Percentiles rank a stretch among this genome's conserved stretches.
phyloP scores from a whole-genome alignment of 2,113 vertebrate species.

The Apteryx owenii region DNA sequence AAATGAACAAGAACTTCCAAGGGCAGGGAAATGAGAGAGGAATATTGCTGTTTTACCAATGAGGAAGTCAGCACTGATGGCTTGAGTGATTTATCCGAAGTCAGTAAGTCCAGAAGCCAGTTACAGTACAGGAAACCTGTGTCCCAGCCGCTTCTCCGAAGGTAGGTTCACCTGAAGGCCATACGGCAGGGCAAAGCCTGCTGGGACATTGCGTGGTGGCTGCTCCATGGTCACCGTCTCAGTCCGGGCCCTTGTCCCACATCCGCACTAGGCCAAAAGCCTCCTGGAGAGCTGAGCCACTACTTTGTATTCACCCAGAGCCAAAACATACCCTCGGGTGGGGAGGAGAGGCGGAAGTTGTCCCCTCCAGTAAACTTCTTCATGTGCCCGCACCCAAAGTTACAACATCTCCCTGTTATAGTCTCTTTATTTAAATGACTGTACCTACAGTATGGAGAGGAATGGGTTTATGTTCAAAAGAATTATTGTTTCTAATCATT shows the following conservation, averaged over 20 bases:
- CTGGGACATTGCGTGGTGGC: too few species aligned
- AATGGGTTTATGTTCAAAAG: not conserved
- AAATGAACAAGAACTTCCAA: too few species aligned
- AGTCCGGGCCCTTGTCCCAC: too few species aligned
- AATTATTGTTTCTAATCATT: not conserved
- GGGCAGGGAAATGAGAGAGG: not conserved
- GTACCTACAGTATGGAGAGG: not conserved
- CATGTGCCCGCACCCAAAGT: not conserved
- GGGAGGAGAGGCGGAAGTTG: not conserved
- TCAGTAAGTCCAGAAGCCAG: not conserved
- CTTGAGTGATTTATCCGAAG: not conserved
- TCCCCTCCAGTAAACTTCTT: rapidly evolving
- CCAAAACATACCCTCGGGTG: rapidly evolving
- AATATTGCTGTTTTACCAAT: not conserved
- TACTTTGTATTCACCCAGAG: too few species aligned
- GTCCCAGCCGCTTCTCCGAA: not conserved
- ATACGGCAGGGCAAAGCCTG: too few species aligned
- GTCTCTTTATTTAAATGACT: not conserved
- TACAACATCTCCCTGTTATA: rapidly evolving
- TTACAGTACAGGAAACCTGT: not conserved
- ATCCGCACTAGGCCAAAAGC: too few species aligned
- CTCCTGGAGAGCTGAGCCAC: too few species aligned
- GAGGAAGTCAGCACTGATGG: not conserved
- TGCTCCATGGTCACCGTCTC: too few species aligned
- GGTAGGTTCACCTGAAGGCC: too few species aligned